A percentile compares a stretch with the other conserved stretches of the same genome.
Evolutionary conservation across 2,888 invertebrate genomes (phyloP).

Genomic region (Priocnemis perturbator): DNA sequence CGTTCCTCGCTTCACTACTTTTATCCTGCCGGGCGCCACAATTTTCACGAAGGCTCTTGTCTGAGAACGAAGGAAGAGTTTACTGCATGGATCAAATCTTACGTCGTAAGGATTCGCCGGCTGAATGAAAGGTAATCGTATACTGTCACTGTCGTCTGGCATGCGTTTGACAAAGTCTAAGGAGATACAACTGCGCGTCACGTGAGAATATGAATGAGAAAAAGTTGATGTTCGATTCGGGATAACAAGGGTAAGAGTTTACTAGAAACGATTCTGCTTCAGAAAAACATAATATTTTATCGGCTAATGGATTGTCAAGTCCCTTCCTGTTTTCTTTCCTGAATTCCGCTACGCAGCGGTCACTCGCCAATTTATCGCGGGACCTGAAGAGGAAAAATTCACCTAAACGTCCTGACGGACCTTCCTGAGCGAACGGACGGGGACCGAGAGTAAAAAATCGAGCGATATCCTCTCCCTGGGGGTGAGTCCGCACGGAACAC

Average conservation of each 20-base stretch:
- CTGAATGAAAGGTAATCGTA: conserved; percentile 65
- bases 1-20: conserved; percentile 21
- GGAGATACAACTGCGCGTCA: background rate
- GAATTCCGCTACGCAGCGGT: too few species aligned
- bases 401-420: conserved; percentile 41
- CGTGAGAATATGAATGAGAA: too few species aligned
- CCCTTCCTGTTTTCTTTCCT: too few species aligned
- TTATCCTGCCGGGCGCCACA: background rate
- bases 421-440: conserved; percentile 28
- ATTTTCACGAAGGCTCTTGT: background rate
- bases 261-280: too few species aligned
- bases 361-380: conserved; percentile 9
- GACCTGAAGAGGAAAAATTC: conserved; percentile 20
- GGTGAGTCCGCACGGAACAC: conserved; percentile 12
- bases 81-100: conserved; percentile 62
- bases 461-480: conserved; percentile 59
- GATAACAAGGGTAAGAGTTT: too few species aligned
- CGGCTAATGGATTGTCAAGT: background rate
- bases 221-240: too few species aligned
- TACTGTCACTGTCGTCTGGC: conserved; percentile 15
- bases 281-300: background rate
- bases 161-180: too few species aligned
- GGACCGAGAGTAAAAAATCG: conserved; percentile 64
- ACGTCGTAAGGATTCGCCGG: conserved; percentile 56
- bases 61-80: conserved; percentile 35